Conservation (phyloP, 2,797 vertebrate species). For the Acanthurus lineatus region DNA sequence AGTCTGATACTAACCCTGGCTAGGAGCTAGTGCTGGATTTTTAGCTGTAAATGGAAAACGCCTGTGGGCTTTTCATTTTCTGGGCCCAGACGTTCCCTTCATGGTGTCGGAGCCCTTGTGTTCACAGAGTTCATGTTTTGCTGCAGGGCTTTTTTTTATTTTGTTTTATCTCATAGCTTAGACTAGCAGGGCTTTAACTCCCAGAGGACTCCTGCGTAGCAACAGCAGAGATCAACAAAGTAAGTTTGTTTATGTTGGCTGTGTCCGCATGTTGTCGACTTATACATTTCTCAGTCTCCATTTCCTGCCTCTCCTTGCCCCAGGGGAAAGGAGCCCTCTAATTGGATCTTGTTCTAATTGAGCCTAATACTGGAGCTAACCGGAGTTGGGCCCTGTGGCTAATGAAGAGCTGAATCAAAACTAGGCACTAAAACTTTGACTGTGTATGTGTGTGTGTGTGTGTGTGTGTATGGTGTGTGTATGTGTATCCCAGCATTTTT, state of each 20-base stretch:
- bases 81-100: conserved; percentile 99
- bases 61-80: conserved; percentile 99
- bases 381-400: conserved; percentile 96
- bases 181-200: conserved; percentile 98
- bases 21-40: conserved; percentile 99
- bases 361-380: conserved; percentile 99
- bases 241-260: conserved; percentile 99
- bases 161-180: conserved; percentile 98
- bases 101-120: conserved; percentile 99
- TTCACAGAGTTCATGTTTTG: conserved; percentile 99
- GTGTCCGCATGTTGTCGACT: conserved; percentile 98
- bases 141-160: conserved; percentile 93
- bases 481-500: conserved; percentile 45
- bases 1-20: conserved; percentile 99
- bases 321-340: conserved; percentile 96
- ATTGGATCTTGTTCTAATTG: conserved; percentile 99
- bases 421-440: conserved; percentile 96
- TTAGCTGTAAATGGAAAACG: conserved; percentile 99
- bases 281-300: conserved; percentile 99
- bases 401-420: conserved; percentile 97
- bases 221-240: conserved; percentile 99
- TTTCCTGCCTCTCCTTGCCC: conserved; percentile 99
- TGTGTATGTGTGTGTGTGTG: conserved; percentile 73
- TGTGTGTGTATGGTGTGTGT: conserved; percentile 39
- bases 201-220: conserved; percentile 98